A percentile compares a stretch with the other conserved stretches of the same genome.
phyloP scores from a whole-genome alignment of 2,113 vertebrate species.

The Saguinus imperator region DNA sequence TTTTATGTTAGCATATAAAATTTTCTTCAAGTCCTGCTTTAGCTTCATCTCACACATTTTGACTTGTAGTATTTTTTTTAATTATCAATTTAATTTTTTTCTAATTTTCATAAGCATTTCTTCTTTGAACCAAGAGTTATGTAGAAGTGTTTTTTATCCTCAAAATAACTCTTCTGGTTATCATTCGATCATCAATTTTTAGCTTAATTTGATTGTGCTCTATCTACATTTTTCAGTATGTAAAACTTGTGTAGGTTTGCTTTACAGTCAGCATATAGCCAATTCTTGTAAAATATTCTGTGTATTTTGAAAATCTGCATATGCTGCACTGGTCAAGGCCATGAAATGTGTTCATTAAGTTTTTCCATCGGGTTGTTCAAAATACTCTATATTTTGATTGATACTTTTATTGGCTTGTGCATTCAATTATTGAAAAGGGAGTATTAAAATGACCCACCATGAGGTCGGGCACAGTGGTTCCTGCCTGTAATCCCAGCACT shows the following conservation, averaged over 20 bases:
- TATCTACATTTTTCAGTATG: background rate
- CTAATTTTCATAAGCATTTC: background rate
- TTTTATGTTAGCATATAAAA: constrained; percentile 27
- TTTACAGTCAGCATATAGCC: background rate
- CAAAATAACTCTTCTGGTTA: background rate
- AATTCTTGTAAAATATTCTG: background rate
- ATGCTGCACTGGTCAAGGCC: background rate
- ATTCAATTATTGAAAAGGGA: background rate
- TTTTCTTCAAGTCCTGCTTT: background rate
- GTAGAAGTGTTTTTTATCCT: background rate
- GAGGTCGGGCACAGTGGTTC: no score
- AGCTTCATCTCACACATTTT: background rate
- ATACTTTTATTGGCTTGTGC: background rate
- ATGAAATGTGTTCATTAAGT: background rate
- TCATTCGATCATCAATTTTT: background rate
- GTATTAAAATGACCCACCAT: background rate
- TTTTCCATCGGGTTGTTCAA: background rate
- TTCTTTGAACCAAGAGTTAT: constrained; percentile 2
- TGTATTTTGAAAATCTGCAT: background rate
- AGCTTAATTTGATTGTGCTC: background rate
- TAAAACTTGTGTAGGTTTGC: background rate
- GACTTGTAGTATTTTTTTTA: background rate
- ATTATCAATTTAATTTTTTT: background rate
- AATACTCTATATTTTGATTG: background rate
- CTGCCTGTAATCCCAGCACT: no score